Evolutionary conservation across 2,888 invertebrate species (phyloP), one percentile per base, ranked within the genome.

Genomic region (Branchipolynoe longqiensis): DNA sequence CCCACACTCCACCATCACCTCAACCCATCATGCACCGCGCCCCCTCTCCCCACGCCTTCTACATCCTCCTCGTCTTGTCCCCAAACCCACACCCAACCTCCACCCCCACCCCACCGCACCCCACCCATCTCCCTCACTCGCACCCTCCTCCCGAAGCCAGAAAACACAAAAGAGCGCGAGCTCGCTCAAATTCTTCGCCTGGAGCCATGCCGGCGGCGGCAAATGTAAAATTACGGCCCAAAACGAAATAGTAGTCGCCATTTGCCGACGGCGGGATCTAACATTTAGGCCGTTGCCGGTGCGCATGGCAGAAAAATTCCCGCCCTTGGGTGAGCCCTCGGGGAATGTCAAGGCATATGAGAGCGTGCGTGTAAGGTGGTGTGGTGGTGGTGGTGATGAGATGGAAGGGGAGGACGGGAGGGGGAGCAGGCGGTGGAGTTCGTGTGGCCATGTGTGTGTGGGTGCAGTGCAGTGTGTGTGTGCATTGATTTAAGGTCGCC

Each of bases 191-290:
- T 78, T 78, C 78, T 25, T 12, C 31, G 41, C 78, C 78, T 12
- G 48, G 22, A 48, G 78, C 3, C 78, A 78, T 25, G 78, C 78
- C 54, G 2, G 41, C 1, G 78, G 78, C 78, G 78, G 78, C 14
- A 78, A 78, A 78, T 78, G 78, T 78, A 78, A 78, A 78, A 78
- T 78, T 78, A 78, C 78, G 78, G 78, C 78, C 78, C 48, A 78
- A 78, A 78, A 78, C 78, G 78, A 78, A 78, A 78, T 78, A 78
- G 78, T 78, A 78, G 78, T 78, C 41, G 78, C 54, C 78, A 48
- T 41, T 4, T 18, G 78, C 78, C 78, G 2, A 18, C 4, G 78
- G 78, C 48, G 28, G 28, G 78, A 78, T 78, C 78, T 78, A 78
- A 78, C 78, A 78, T 78, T 78, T 78, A 78, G 78, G 78, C 78